These are phyloP conservation scores for Cyrtodaria siliqua DNA, from an alignment of 2,888 invertebrate genomes.

Conservation along the genomic window DNA sequence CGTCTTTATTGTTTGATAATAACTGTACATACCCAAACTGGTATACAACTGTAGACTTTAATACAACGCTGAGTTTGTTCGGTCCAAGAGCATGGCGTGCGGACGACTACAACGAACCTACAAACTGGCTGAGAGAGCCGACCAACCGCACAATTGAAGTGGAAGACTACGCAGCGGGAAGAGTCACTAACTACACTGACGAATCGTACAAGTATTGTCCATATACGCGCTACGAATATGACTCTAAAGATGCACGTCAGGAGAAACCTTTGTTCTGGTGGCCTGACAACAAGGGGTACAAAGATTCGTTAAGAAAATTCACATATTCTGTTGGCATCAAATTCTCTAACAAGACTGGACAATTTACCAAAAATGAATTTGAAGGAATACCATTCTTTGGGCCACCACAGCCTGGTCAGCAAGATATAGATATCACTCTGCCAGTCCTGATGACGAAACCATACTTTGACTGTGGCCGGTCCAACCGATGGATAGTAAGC, in stretches of 20 bases:
- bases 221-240: conserved; percentile 58
- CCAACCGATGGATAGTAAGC: conserved; percentile 98
- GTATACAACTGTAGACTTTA: conserved; percentile 94
- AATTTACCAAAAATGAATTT: conserved; percentile 78
- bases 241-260: conserved; percentile 42
- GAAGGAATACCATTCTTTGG: conserved; percentile 83
- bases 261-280: conserved; percentile 89
- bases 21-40: conserved; percentile 97
- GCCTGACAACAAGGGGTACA: conserved; percentile 95
- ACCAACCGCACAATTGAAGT: conserved; percentile 94
- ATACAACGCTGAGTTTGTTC: conserved; percentile 97
- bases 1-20: conserved; percentile 97
- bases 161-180: conserved; percentile 89
- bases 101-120: conserved; percentile 90
- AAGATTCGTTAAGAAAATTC: conserved; percentile 85
- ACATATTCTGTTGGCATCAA: conserved; percentile 83
- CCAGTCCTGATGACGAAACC: conserved; percentile 98
- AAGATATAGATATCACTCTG: conserved; percentile 87
- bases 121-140: conserved; percentile 97
- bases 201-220: conserved; percentile 94
- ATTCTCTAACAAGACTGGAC: conserved; percentile 83
- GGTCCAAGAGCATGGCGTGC: conserved; percentile 94
- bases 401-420: conserved; percentile 84
- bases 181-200: conserved; percentile 95
- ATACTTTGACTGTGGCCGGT: conserved; percentile 97